Evolutionary conservation across 2,113 vertebrate genomes (phyloP).

Genomic region (Centrocercus urophasianus): DNA sequence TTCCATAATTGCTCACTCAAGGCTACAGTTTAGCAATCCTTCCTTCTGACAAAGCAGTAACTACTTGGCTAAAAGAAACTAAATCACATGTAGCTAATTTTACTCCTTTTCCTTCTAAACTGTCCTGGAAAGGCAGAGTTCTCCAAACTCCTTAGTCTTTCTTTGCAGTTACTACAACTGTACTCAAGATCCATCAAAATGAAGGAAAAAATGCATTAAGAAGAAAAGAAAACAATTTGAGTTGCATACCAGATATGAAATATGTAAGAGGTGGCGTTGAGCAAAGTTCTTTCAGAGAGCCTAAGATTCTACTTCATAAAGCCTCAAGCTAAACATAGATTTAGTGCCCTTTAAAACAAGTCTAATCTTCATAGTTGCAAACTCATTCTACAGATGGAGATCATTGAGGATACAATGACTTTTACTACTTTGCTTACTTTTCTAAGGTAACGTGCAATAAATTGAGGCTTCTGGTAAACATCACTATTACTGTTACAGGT

Average conservation of each 20-base stretch:
- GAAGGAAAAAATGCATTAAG: neutral
- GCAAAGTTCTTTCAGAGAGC: neutral
- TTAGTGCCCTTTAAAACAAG: neutral
- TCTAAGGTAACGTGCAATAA: conserved; percentile 34
- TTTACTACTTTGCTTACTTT: conserved; percentile 19
- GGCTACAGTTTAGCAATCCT: neutral
- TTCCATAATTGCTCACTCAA: neutral
- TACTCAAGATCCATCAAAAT: neutral
- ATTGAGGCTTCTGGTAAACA: conserved; percentile 17
- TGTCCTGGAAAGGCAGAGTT: neutral
- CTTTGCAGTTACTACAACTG: neutral
- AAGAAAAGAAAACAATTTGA: neutral
- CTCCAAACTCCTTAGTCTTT: neutral
- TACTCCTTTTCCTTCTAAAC: neutral
- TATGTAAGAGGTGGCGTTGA: neutral
- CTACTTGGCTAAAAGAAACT: neutral
- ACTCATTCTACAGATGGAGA: neutral
- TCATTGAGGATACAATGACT: neutral
- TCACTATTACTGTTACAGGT: conserved; percentile 26
- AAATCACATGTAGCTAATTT: neutral
- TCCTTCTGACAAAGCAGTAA: neutral
- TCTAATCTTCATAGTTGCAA: neutral
- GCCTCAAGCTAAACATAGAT: neutral
- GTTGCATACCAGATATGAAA: neutral
- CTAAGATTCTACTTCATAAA: neutral